Evolutionary conservation across 92 coral and sea anemone genomes (phyloP).

Genomic region (Umimayanthus kanabou): DNA sequence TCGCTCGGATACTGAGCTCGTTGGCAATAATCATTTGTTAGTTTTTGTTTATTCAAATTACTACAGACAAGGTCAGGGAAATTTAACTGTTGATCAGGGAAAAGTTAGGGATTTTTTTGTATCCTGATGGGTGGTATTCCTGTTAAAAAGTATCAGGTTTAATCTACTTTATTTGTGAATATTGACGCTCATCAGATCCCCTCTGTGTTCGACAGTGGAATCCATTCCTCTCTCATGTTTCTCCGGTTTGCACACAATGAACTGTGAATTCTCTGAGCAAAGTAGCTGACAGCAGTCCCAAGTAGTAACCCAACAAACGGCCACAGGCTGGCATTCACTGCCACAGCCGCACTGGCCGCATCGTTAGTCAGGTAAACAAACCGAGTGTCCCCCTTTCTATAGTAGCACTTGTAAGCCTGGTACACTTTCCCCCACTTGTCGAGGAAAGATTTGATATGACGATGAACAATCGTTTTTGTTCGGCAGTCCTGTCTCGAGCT

Average conservation of each 20-base stretch:
- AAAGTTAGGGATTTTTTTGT: not conserved
- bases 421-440: slow-evolving; percentile 15
- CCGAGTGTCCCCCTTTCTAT: not conserved
- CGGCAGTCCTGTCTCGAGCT: not conserved
- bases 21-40: no score
- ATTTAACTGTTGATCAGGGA: no score
- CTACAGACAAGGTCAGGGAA: no score
- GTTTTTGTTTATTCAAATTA: no score
- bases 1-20: no score
- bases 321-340: slow-evolving; percentile 25
- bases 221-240: slow-evolving; percentile 9
- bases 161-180: not conserved
- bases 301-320: slow-evolving; percentile 10
- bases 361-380: slow-evolving; percentile 16
- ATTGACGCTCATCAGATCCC: not conserved
- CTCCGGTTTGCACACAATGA: slow-evolving; percentile 1
- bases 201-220: slow-evolving; percentile 8
- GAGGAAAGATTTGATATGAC: not conserved
- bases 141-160: no score
- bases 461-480: not conserved
- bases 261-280: slow-evolving; percentile 7
- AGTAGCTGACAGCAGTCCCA: not conserved
- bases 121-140: not conserved
- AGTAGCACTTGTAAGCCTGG: slow-evolving; percentile 23
- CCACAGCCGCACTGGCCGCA: not conserved